Percentiles rank a stretch among this genome's conserved stretches.
Conservation (phyloP, 2,797 vertebrate genomes). For the Tachyglossus aculeatus region DNA sequence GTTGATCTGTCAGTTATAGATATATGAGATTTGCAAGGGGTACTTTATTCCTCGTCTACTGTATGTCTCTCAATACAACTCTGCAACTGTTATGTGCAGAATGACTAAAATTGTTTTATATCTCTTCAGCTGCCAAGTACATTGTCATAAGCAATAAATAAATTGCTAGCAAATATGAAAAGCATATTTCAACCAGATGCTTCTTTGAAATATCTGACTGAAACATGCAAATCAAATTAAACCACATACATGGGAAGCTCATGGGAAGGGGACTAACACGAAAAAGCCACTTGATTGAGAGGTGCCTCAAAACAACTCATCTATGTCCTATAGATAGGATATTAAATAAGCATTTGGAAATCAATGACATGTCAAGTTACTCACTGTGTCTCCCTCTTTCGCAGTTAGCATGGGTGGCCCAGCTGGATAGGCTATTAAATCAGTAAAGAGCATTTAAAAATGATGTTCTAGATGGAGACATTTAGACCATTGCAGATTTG, state of each 20-base stretch:
- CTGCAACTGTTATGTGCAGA: constrained; percentile 48
- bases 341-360: not conserved
- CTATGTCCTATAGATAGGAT: not conserved
- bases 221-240: constrained; percentile 44
- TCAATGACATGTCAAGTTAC: rapidly evolving
- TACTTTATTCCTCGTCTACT: not conserved
- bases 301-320: constrained; percentile 19
- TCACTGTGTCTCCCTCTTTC: rapidly evolving
- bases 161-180: constrained; percentile 58
- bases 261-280: constrained; percentile 15
- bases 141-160: constrained; percentile 70
- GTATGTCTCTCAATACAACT: constrained; percentile 16
- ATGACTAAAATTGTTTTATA: constrained; percentile 52
- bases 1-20: constrained; percentile 22
- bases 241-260: constrained; percentile 23
- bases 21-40: constrained; percentile 23
- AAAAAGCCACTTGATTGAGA: constrained; percentile 34
- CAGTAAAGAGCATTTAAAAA: too few relatives aligned
- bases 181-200: constrained; percentile 75
- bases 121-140: constrained; percentile 65
- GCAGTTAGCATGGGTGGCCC: not conserved
- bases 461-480: too few relatives aligned
- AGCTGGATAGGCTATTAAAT: not conserved
- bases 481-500: too few relatives aligned
- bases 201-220: constrained; percentile 63